Percentiles rank a stretch among this genome's conserved stretches.
Conservation (phyloP, 2,113 vertebrate species). For the Pollimyrus isidori region DNA sequence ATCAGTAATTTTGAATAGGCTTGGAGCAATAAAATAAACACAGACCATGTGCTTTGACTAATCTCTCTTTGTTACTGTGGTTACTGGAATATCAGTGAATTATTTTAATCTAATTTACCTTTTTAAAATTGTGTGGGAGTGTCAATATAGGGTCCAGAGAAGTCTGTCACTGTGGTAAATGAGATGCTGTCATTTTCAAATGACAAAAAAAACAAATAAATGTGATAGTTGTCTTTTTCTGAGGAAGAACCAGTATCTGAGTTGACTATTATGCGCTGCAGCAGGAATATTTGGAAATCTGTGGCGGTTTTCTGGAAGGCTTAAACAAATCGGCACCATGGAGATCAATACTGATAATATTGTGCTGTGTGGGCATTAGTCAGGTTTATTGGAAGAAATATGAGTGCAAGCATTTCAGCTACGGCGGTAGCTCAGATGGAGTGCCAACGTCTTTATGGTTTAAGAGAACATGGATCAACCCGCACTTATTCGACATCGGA, state of each 20-base stretch:
- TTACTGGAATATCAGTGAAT: background rate
- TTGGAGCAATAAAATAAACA: background rate
- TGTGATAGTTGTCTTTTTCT: background rate
- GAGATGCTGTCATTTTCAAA: background rate
- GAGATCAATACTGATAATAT: background rate
- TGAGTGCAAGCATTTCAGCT: background rate
- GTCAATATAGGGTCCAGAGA: background rate
- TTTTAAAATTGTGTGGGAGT: background rate
- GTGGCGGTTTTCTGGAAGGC: background rate
- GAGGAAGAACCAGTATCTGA: background rate
- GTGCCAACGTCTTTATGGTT: background rate
- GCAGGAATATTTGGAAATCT: background rate
- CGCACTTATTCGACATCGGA: background rate
- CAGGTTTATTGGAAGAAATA: background rate
- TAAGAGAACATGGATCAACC: background rate
- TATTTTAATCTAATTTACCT: slow-evolving; percentile 6
- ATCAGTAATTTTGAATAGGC: background rate
- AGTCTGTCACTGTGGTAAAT: background rate
- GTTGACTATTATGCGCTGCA: background rate
- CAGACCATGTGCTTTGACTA: background rate
- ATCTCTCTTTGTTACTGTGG: background rate
- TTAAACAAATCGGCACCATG: background rate
- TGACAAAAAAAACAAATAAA: background rate
- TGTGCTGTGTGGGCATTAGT: background rate
- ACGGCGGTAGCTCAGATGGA: background rate